phyloP scores from a whole-genome alignment of 2,888 invertebrate genomes.

The Laspeyria flexula region DNA sequence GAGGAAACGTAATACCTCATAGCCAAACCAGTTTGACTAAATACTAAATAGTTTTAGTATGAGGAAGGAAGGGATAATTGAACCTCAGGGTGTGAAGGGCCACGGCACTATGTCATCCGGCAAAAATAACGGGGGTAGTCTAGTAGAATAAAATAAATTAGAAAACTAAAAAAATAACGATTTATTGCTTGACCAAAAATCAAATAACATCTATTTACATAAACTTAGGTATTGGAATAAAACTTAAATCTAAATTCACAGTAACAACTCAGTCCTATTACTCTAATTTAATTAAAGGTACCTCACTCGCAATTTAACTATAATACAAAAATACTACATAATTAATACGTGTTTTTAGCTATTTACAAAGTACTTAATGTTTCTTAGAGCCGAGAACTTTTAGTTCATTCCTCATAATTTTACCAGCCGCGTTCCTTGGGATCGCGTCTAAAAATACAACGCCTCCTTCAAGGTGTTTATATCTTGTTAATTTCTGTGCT shows the following conservation, averaged over 20 bases:
- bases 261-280: constrained; percentile 40
- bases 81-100: too few relatives aligned
- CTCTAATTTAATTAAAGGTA: constrained; percentile 25
- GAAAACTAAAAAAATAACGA: constrained; percentile 25
- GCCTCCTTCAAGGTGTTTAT: constrained; percentile 90
- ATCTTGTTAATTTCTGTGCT: constrained; percentile 88
- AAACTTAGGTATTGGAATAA: constrained; percentile 33
- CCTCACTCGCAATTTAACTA: constrained; percentile 34
- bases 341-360: constrained; percentile 31
- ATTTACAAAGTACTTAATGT: constrained; percentile 35
- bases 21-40: too few relatives aligned
- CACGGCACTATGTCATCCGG: too few relatives aligned
- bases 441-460: constrained; percentile 89
- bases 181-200: constrained; percentile 35
- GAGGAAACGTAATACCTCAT: too few relatives aligned
- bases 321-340: constrained; percentile 44
- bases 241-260: constrained; percentile 36
- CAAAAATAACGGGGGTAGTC: too few relatives aligned
- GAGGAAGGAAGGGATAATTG: too few relatives aligned
- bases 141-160: neutral
- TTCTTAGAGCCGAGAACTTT: constrained; percentile 74
- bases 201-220: constrained; percentile 40
- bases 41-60: too few relatives aligned
- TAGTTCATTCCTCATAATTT: constrained; percentile 90
- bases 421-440: constrained; percentile 91